Conservation (phyloP, 2,888 invertebrate species). For the Caenorhabditis wallacei region DNA sequence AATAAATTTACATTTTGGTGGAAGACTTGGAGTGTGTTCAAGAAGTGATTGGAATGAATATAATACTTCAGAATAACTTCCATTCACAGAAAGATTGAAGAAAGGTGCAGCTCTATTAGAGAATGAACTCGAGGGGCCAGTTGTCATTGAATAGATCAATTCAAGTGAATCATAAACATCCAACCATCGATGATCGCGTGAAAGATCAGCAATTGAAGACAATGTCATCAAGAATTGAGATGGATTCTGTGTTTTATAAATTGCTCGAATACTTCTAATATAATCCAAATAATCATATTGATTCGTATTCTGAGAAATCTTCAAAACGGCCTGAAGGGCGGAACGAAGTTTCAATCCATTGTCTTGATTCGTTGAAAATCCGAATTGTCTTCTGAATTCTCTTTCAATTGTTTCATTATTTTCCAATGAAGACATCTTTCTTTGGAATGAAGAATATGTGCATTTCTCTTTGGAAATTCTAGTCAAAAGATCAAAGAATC, state of each 20-base stretch:
- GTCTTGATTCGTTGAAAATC: too few relatives aligned
- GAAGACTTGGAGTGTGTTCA: neutral
- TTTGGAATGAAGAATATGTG: too few relatives aligned
- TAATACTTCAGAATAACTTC: neutral
- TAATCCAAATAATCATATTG: neutral
- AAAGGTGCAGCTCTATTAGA: neutral
- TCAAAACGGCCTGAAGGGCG: too few relatives aligned
- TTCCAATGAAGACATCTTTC: too few relatives aligned
- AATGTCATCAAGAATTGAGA: too few relatives aligned
- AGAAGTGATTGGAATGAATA: too few relatives aligned
- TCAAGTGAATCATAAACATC: slow-evolving; percentile 8
- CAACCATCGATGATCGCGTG: neutral
- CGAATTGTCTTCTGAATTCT: too few relatives aligned
- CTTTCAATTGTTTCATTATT: too few relatives aligned
- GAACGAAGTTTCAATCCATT: too few relatives aligned
- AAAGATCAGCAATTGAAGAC: neutral
- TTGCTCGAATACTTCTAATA: neutral
- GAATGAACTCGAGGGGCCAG: neutral
- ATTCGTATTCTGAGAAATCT: neutral
- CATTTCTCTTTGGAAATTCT: too few relatives aligned
- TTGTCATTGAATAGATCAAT: neutral
- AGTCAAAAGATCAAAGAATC: too few relatives aligned
- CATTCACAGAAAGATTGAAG: slow-evolving; percentile 1
- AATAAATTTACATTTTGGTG: slow-evolving; percentile 6
- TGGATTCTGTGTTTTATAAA: neutral